Evolutionary conservation across 2,888 invertebrate species (phyloP).

Genomic region (Leptopterna dolabrata): DNA sequence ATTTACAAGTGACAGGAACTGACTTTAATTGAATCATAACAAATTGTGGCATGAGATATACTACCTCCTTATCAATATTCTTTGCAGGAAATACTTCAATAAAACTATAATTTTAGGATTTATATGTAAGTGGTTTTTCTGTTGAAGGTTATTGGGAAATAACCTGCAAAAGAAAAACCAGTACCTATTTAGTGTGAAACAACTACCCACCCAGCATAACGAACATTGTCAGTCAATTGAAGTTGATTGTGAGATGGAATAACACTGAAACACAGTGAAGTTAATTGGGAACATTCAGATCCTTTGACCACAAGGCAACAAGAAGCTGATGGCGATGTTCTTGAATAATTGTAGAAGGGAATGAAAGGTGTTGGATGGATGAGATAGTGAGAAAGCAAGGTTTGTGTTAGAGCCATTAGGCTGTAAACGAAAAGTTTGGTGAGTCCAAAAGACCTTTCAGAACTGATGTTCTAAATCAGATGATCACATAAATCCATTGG

Average conservation of each 20-base stretch:
- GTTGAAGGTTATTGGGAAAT: not conserved
- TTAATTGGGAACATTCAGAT: not conserved
- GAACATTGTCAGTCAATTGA: slow-evolving; percentile 20
- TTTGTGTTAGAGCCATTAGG: too few relatives aligned
- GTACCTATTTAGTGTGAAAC: not conserved
- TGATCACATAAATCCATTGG: too few relatives aligned
- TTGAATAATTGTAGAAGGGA: too few relatives aligned
- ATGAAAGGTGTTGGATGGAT: too few relatives aligned
- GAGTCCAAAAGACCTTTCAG: too few relatives aligned
- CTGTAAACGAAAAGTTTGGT: too few relatives aligned
- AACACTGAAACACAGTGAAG: not conserved
- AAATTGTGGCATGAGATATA: not conserved
- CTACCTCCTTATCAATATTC: not conserved
- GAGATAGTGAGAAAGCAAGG: too few relatives aligned
- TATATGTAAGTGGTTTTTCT: not conserved
- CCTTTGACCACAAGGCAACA: not conserved
- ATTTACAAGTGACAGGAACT: slow-evolving; percentile 22
- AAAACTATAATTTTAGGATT: not conserved
- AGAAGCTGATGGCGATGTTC: not conserved
- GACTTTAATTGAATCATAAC: slow-evolving; percentile 11
- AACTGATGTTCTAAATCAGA: too few relatives aligned
- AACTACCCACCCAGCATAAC: not conserved
- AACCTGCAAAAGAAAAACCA: not conserved
- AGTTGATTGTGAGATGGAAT: slow-evolving; percentile 33
- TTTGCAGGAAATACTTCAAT: not conserved